Evolutionary conservation across 1,140 invertebrate species (phyloP).

Genomic region (Harpegnathos saltator): DNA sequence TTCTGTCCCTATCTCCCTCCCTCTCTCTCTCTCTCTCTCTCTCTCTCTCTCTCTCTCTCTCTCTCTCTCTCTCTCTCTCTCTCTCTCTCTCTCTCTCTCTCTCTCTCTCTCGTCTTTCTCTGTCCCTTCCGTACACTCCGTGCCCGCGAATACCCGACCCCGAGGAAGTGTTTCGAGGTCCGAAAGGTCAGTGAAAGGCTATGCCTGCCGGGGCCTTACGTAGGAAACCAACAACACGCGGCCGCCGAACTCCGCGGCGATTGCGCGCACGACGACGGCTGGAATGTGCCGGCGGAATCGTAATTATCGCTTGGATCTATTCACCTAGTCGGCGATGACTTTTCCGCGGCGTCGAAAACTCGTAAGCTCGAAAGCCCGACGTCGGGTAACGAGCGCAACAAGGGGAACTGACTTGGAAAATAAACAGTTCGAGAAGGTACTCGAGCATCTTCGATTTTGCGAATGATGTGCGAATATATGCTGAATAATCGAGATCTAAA

Average conservation of each 20-base stretch:
- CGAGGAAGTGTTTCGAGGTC: slow-evolving; percentile 67
- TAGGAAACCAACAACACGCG: slow-evolving; percentile 61
- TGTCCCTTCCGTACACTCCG: slow-evolving; percentile 21
- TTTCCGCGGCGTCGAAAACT: slow-evolving; percentile 2
- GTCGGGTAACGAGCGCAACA: too few relatives aligned
- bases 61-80: slow-evolving; percentile 47
- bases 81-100: slow-evolving; percentile 12
- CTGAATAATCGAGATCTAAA: not conserved
- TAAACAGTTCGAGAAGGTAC: not conserved
- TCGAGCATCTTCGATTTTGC: too few relatives aligned
- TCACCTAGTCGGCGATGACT: not conserved
- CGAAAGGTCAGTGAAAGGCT: slow-evolving; percentile 80
- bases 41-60: slow-evolving; percentile 21
- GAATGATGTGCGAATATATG: too few relatives aligned
- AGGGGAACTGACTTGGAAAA: not conserved
- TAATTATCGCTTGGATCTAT: slow-evolving; percentile 6
- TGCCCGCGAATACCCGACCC: slow-evolving; percentile 58
- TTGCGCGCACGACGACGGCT: not conserved
- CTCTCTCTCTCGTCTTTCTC: slow-evolving; percentile 42
- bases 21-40: slow-evolving; percentile 27
- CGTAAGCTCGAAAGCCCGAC: not conserved
- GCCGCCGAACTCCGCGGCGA: slow-evolving; percentile 17
- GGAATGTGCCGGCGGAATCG: slow-evolving; percentile 5
- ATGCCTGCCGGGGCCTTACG: slow-evolving; percentile 53
- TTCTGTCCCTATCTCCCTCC: slow-evolving; percentile 36